These are phyloP conservation scores for Malurus splendens DNA, from an alignment of 2,797 vertebrate species.

Conservation along the genomic window DNA sequence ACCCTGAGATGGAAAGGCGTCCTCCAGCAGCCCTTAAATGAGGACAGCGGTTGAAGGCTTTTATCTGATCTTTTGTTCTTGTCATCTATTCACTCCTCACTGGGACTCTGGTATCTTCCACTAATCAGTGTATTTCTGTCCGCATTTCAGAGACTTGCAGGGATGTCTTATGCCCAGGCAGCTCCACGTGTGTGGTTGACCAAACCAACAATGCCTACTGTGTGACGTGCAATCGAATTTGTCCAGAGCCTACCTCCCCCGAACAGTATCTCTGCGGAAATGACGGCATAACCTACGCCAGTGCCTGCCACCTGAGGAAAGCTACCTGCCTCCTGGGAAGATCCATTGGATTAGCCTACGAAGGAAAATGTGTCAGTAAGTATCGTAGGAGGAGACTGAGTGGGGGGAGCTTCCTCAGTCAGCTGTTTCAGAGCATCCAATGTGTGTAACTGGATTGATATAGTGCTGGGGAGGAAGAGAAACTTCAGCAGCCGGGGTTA, in stretches of 20 bases:
- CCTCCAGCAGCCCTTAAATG: background rate
- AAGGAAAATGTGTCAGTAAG: slow-evolving; percentile 98
- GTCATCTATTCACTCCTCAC: background rate
- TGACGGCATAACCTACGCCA: slow-evolving; percentile 91
- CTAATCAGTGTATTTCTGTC: slow-evolving; percentile 10
- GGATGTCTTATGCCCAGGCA: slow-evolving; percentile 92
- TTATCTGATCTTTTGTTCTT: background rate
- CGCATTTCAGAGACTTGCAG: slow-evolving; percentile 89
- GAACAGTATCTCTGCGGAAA: slow-evolving; percentile 97
- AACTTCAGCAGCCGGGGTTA: background rate
- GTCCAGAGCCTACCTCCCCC: slow-evolving; percentile 88
- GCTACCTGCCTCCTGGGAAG: slow-evolving; percentile 94
- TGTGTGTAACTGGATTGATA: background rate
- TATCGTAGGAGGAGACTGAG: slow-evolving; percentile 37
- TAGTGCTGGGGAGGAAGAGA: background rate
- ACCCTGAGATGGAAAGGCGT: background rate
- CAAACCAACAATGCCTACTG: slow-evolving; percentile 98
- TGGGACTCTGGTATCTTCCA: background rate
- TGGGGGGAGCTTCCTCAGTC: background rate
- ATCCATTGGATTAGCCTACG: slow-evolving; percentile 95
- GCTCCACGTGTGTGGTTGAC: slow-evolving; percentile 94
- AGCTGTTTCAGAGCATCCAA: background rate
- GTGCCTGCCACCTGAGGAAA: slow-evolving; percentile 93
- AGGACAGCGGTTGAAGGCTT: background rate
- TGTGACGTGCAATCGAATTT: slow-evolving; percentile 95